A percentile compares a stretch with the other conserved stretches of the same genome.
Conservation (phyloP, 1,140 invertebrate genomes). For the Heliconius hermathena region DNA sequence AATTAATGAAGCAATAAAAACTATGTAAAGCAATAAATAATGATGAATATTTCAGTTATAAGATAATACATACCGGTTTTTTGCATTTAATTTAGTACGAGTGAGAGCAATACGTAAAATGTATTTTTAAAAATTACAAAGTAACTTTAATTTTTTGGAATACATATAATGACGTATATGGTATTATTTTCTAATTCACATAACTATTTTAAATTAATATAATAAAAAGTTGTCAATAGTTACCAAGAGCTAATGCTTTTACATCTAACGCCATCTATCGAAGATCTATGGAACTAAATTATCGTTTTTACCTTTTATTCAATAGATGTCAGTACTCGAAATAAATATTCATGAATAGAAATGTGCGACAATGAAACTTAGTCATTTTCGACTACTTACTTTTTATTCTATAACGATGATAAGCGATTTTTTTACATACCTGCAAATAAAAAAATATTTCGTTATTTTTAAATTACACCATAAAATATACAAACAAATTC, state of each 20-base stretch:
- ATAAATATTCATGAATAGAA: constrained; percentile 6
- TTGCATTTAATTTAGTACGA: neutral
- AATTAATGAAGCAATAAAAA: constrained; percentile 5
- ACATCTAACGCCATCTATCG: constrained; percentile 36
- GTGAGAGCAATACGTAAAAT: neutral
- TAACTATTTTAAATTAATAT: neutral
- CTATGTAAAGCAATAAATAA: constrained; percentile 9
- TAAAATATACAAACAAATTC: neutral
- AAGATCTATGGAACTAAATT: constrained; percentile 32
- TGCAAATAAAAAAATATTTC: constrained; percentile 31
- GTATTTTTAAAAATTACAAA: neutral
- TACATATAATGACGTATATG: neutral
- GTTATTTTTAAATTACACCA: neutral
- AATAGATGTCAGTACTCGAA: constrained; percentile 35
- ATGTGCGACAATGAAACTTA: neutral
- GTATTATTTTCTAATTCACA: neutral
- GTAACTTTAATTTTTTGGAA: neutral
- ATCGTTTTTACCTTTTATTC: constrained; percentile 18
- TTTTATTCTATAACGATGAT: neutral
- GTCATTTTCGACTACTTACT: neutral
- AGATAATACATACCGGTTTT: constrained; percentile 2
- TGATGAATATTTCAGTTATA: neutral
- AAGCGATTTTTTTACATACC: constrained; percentile 37
- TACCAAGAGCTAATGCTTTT: neutral
- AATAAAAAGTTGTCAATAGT: neutral